Base-by-base conservation (phyloP, 1,140 invertebrate genomes). In the Laupala kohalensis region DNA sequence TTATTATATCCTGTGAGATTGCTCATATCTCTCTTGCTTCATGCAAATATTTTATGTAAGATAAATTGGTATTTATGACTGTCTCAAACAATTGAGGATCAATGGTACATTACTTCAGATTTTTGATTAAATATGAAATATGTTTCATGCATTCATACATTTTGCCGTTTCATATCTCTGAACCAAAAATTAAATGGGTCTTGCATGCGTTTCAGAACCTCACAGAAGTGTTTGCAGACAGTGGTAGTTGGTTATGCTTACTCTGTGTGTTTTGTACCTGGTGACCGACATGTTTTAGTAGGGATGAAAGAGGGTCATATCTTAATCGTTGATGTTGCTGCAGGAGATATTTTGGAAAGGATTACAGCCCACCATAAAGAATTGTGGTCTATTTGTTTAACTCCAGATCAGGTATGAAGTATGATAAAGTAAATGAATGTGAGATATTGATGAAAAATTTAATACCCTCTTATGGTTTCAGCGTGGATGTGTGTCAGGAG, bases 221-320 rank as follows among this genome's bases (percentile, higher is more conserved):
- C 89, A 12, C 85, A 93, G 75, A 81, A 88, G 28, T 96, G 94
- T 80, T 82, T 97, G n/a, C 85, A 92, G 72, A 96, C 95, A 0
- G 86, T 88, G 75, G 83, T 86, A 74, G 87, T 82, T 67, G 84
- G 86, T 69, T 91, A 91, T 78, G 88, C 90, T 19, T 78, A 92
- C 12, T 87, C 87, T 73, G 84, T 89, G n/a, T 83, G 87, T 68
- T 97, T 98, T 83, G 90, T 91, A 9, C 93, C 95, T 25, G 96
- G 95, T 53, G 96, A 99, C 81, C 85, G 93, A 62, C 92, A 98
- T 84, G 88, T 92, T 63, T 83, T 99, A 67, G 86, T 93, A 69
- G 97, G 95, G 29, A 88, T 93, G 72, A 95, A 95, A 82, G 87
- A 87, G 79, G 97, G 97, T 24, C 84, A 86, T 69, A 82, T 99